Evolutionary conservation across 2,888 invertebrate genomes (phyloP).

Genomic region (Seira sanloemensis): DNA sequence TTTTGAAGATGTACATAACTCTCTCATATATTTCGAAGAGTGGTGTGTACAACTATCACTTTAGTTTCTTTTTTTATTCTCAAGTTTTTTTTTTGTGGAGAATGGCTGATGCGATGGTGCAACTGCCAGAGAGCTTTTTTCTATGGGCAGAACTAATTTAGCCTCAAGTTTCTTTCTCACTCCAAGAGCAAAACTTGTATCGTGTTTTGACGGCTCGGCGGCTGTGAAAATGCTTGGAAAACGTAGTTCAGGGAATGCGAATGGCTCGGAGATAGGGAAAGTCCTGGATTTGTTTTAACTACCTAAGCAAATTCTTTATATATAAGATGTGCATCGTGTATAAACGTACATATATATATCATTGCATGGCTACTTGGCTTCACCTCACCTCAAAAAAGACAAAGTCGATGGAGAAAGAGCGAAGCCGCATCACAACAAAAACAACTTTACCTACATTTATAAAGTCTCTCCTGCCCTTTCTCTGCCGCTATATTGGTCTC

Average conservation of each 20-base stretch:
- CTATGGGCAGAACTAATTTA: slow-evolving; percentile 58
- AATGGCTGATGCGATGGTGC: slow-evolving; percentile 22
- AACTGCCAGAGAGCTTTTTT: no score
- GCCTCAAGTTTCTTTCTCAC: slow-evolving; percentile 54
- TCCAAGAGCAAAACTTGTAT: slow-evolving; percentile 34
- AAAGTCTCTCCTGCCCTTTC: neutral
- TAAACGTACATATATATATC: no score
- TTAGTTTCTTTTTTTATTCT: neutral
- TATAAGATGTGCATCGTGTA: no score
- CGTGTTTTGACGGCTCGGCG: slow-evolving; percentile 47
- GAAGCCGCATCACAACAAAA: no score
- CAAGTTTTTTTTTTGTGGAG: slow-evolving; percentile 3
- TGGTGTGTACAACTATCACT: no score
- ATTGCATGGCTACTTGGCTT: neutral
- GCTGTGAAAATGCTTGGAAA: slow-evolving; percentile 11
- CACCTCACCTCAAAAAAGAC: neutral
- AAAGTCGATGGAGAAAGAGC: neutral
- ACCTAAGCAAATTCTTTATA: neutral
- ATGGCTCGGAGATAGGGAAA: neutral
- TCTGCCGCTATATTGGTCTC: neutral
- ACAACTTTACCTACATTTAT: no score
- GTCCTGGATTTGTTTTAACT: slow-evolving; percentile 11
- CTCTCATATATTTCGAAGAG: no score
- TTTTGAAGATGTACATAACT: neutral
- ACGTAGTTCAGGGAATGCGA: neutral